Evolutionary conservation across 2,888 invertebrate genomes (phyloP).

Genomic region (Perizoma affinitatum): DNA sequence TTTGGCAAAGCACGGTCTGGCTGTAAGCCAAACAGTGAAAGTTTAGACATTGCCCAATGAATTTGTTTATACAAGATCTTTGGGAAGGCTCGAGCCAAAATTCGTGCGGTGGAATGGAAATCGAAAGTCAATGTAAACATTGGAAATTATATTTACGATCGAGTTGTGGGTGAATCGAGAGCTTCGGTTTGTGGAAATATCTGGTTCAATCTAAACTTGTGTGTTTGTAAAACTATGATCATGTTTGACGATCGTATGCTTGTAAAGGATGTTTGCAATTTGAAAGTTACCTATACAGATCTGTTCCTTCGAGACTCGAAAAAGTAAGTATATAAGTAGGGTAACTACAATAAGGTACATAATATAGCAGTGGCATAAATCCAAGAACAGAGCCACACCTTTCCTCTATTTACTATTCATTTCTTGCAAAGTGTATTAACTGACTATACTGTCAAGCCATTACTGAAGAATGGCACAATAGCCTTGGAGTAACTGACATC

Average conservation of each 20-base stretch:
- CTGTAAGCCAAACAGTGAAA: constrained; percentile 75
- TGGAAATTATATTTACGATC: constrained; percentile 58
- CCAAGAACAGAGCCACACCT: constrained; percentile 13
- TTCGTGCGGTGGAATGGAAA: constrained; percentile 56
- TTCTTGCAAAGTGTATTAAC: constrained; percentile 26
- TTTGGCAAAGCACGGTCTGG: constrained; percentile 62
- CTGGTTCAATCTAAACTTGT: constrained; percentile 31
- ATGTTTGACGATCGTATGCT: constrained; percentile 17
- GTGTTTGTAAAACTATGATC: constrained; percentile 26
- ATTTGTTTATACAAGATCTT: constrained; percentile 70
- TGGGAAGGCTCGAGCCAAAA: constrained; percentile 58
- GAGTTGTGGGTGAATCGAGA: constrained; percentile 40
- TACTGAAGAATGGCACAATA: constrained; percentile 49
- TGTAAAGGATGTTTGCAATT: neutral
- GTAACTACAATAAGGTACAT: no score
- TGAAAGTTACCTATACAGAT: constrained; percentile 4
- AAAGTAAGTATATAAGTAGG: no score
- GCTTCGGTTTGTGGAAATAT: constrained; percentile 28
- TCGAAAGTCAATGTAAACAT: constrained; percentile 71
- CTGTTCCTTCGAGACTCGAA: no score
- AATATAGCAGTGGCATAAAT: no score
- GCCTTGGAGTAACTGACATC: constrained; percentile 46
- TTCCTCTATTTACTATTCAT: constrained; percentile 15
- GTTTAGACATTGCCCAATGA: constrained; percentile 74
- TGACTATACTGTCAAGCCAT: constrained; percentile 39